Evolutionary conservation across 2,888 invertebrate species (phyloP), one percentile per base, ranked within the genome.

Genomic region (Megastigmus dorsalis): DNA sequence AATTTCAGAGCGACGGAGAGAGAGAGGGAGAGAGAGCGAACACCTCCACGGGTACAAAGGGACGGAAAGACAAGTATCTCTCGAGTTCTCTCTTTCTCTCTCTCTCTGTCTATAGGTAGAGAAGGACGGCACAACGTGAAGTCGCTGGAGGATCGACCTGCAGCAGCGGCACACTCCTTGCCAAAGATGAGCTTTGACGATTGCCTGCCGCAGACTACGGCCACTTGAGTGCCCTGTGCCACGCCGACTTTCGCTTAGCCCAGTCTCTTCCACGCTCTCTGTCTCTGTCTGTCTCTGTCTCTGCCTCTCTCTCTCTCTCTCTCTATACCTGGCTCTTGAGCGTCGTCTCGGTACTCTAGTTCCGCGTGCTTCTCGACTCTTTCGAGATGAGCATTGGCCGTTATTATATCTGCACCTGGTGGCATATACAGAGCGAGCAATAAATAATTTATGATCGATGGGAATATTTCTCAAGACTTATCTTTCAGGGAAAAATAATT

Each of bases 121-220:
- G n/a, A n/a, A n/a, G n/a, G n/a, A n/a, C n/a, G 33, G 7, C 23
- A 33, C 55, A 13, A 26, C 26, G 28, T 30, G 43, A n/a, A 28
- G 54, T 23, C 9, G 36, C 33, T 65, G 38, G 18, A 65, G 26
- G 52, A 65, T 52, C 63, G 63, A 66, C 41, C 54, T 18, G 57
- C 26, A 48, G 36, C n/a, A 2, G 20, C 6, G n/a, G n/a, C n/a
- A n/a, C n/a, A n/a, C 23, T 45, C 3, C 30, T 55, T 36, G 33
- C 48, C 28, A 65, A 57, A 71, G 65, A 65, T 65, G 71, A 65
- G 41, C 65, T 57, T 71, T 65, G 71, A 63, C 48, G 71, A 71
- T 63, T 71, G 48, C 71, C 54, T 55, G 36, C 4, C 54, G 43
- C 20, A 52, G 55, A 38, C 55, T 55, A 55, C 45, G 3, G 30